A percentile compares a stretch with the other conserved stretches of the same genome.
phyloP scores from a whole-genome alignment of 1,140 invertebrate genomes.

The Diachasmimorpha longicaudata region DNA sequence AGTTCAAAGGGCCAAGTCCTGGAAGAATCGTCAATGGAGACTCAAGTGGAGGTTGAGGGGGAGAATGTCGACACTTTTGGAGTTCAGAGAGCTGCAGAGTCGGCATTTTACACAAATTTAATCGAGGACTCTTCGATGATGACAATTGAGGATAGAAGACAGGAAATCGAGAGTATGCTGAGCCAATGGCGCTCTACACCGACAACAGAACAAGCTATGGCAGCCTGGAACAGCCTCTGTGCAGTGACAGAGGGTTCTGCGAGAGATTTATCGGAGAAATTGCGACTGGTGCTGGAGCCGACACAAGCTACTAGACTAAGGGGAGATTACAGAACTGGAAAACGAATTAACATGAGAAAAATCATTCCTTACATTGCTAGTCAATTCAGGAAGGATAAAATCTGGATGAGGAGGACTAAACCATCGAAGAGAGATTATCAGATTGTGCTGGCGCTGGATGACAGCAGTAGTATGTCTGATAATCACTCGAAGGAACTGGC shows the following conservation, averaged over 20 bases:
- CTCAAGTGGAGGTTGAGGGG: constrained; percentile 75
- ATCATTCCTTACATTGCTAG: constrained; percentile 98
- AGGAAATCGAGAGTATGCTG: constrained; percentile 66
- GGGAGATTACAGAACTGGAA: constrained; percentile 96
- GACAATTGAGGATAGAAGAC: constrained; percentile 46
- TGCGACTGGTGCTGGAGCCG: constrained; percentile 93
- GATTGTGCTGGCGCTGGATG: constrained; percentile 95
- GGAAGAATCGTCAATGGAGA: constrained; percentile 49
- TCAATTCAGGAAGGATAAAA: constrained; percentile 98
- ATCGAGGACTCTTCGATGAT: constrained; percentile 45
- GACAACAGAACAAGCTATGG: constrained; percentile 59
- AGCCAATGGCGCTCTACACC: constrained; percentile 63
- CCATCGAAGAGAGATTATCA: constrained; percentile 96
- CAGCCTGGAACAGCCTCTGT: constrained; percentile 66
- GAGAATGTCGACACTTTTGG: constrained; percentile 73
- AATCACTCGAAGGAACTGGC: constrained; percentile 90
- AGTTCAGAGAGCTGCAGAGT: constrained; percentile 73
- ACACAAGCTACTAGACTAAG: constrained; percentile 89
- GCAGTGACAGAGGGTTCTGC: constrained; percentile 73
- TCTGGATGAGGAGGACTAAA: constrained; percentile 96
- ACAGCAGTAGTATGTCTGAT: constrained; percentile 92
- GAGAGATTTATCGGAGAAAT: constrained; percentile 90
- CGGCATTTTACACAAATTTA: constrained; percentile 72
- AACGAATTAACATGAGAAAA: constrained; percentile 97
- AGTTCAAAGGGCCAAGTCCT: constrained; percentile 28